Conservation (phyloP, 2,888 invertebrate genomes). For the Thecocarcelia acutangulata region DNA sequence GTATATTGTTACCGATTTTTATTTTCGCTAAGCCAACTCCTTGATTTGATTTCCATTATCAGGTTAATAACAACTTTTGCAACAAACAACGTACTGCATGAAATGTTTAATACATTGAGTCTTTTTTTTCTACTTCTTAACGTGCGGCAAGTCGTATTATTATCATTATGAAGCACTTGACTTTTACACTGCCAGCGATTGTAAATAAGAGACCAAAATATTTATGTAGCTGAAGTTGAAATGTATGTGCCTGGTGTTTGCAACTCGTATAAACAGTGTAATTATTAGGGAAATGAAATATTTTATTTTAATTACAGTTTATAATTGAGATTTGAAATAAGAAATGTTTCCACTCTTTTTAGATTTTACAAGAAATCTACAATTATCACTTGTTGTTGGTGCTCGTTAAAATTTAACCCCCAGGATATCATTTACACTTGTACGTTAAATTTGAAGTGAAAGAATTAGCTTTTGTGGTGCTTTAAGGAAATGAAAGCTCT, state of each 20-base stretch:
- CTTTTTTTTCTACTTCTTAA: neutral
- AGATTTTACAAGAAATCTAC: constrained; percentile 18
- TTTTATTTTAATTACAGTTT: constrained; percentile 55
- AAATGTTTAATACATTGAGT: neutral
- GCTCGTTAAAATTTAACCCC: constrained; percentile 48
- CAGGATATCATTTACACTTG: constrained; percentile 62
- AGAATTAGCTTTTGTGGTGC: constrained; percentile 43
- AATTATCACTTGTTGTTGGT: constrained; percentile 54
- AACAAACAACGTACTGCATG: neutral
- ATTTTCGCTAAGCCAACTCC: constrained; percentile 42
- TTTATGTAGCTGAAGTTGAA: too few species aligned
- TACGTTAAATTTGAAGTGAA: constrained; percentile 43
- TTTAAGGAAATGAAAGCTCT: constrained; percentile 48
- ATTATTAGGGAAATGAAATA: constrained; percentile 55
- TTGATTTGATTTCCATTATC: constrained; percentile 62
- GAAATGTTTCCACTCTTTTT: constrained; percentile 25
- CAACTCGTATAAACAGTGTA: constrained; percentile 42
- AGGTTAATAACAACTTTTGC: constrained; percentile 60
- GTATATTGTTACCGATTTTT: constrained; percentile 10
- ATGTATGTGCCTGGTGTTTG: neutral
- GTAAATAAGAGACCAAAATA: constrained; percentile 5
- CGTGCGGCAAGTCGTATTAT: constrained; percentile 28
- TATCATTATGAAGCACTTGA: constrained; percentile 54
- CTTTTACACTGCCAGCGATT: constrained; percentile 35
- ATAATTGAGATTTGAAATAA: constrained; percentile 22